These are phyloP conservation scores for Psittacula derbiana DNA, from an alignment of 2,797 vertebrate species.

Conservation along the genomic window DNA sequence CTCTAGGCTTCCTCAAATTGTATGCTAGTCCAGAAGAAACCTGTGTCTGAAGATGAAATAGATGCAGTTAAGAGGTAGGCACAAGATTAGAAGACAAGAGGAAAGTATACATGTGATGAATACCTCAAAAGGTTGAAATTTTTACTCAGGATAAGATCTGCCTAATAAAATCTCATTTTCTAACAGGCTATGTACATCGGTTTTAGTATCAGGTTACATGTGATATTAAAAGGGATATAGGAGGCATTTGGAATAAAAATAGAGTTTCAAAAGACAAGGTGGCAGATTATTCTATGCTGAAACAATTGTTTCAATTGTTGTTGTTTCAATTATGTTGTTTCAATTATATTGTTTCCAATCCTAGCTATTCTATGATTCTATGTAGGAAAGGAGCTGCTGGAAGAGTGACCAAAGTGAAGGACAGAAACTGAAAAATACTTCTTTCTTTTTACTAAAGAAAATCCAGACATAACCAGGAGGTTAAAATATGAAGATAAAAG, in stretches of 20 bases:
- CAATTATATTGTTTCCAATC: background rate
- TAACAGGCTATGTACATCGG: background rate
- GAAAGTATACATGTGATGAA: background rate
- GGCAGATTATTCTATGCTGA: background rate
- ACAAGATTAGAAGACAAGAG: background rate
- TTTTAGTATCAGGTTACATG: background rate
- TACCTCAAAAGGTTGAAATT: background rate
- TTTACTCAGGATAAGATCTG: background rate
- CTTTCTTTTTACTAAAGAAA: background rate
- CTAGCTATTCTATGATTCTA: background rate
- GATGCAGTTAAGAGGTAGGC: background rate
- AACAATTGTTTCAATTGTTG: background rate
- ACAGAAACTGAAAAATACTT: background rate
- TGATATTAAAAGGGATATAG: background rate
- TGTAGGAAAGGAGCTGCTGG: background rate
- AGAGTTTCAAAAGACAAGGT: background rate
- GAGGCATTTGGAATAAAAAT: background rate
- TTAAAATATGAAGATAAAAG: background rate
- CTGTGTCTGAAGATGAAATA: background rate
- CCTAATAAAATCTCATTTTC: background rate
- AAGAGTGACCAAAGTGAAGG: background rate
- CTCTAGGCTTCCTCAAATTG: background rate
- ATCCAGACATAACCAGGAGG: background rate
- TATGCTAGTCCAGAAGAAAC: background rate
- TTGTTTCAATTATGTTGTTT: background rate